These are phyloP conservation scores for Portunus trituberculatus DNA, from an alignment of 1,140 invertebrate genomes.

Conservation along the genomic window DNA sequence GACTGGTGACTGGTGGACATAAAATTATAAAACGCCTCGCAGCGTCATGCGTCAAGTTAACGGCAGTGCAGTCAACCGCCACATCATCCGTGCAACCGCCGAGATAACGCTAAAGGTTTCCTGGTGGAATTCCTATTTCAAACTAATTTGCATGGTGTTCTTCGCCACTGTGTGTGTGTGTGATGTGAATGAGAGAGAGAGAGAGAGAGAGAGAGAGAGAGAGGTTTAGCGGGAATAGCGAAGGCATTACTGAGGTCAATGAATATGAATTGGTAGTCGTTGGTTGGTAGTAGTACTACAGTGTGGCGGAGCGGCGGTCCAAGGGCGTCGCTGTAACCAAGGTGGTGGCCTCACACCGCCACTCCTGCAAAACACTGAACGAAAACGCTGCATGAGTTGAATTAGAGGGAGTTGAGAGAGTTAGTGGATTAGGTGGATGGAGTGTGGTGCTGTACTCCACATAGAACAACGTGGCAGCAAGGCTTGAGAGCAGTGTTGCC, in stretches of 20 bases:
- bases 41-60: not conserved
- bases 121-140: too few species aligned
- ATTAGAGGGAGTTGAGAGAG: not conserved
- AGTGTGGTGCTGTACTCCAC: not conserved
- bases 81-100: not conserved
- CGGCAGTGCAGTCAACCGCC: not conserved
- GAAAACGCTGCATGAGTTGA: not conserved
- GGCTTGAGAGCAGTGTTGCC: not conserved
- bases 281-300: not conserved
- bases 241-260: conserved; percentile 39
- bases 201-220: not conserved
- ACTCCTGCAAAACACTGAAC: not conserved
- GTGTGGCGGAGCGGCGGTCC: not conserved
- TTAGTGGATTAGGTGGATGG: not conserved
- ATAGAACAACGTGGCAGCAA: conserved; percentile 10
- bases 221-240: not conserved
- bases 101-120: not conserved
- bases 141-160: not conserved
- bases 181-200: not conserved
- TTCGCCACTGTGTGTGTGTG: not conserved
- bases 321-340: too few species aligned
- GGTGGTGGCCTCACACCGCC: too few species aligned
- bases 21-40: conserved; percentile 5
- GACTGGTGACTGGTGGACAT: not conserved
- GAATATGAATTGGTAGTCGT: conserved; percentile 39